A percentile compares a stretch with the other conserved stretches of the same genome.
phyloP scores from a whole-genome alignment of 35 echinoderm and acorn worm species.

The Lytechinus pictus region DNA sequence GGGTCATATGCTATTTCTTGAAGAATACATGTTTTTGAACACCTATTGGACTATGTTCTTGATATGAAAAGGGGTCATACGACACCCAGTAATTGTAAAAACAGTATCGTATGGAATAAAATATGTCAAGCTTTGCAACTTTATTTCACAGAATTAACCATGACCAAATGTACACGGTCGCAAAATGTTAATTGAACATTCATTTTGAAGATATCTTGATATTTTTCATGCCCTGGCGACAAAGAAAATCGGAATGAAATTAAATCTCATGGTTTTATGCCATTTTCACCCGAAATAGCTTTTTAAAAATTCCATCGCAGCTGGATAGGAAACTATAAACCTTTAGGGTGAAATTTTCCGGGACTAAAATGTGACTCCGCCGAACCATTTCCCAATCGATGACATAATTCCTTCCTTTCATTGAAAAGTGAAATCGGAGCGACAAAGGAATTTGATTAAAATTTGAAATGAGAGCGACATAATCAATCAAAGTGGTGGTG shows the following conservation, averaged over 20 bases:
- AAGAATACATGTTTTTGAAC: no score
- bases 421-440: constrained; percentile 16
- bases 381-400: not conserved
- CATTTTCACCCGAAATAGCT: not conserved
- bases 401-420: not conserved
- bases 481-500: constrained; percentile 17
- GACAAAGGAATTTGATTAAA: constrained; percentile 20
- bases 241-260: not conserved
- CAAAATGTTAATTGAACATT: no score
- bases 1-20: no score
- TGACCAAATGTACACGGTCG: no score
- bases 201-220: no score
- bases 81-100: no score
- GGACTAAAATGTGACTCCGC: not conserved
- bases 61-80: no score
- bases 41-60: no score
- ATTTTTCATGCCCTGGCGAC: no score
- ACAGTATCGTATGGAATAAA: no score
- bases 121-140: no score
- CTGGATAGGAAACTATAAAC: not conserved
- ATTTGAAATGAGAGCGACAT: constrained; percentile 18
- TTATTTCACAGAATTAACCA: no score
- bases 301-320: not conserved
- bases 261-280: not conserved
- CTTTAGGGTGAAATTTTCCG: not conserved